Evolutionary conservation across 1,140 invertebrate genomes (phyloP), one percentile per base, ranked within the genome.

Genomic region (Sitophilus oryzae): DNA sequence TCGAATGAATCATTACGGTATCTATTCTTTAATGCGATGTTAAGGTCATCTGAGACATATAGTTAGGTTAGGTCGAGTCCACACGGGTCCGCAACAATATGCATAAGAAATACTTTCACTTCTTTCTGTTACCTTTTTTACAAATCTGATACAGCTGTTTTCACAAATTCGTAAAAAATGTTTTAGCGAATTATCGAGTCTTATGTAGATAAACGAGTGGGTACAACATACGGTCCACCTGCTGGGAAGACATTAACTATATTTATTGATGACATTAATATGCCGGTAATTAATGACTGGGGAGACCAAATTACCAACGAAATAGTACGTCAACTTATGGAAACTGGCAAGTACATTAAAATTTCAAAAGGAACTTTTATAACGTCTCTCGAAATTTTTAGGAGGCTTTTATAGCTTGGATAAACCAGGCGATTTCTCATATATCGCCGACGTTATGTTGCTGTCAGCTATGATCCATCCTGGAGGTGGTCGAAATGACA

Each of bases 221-320:
- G 90, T 10, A 87, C 79, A 37, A 93, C 84, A 0, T 93, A 85
- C 66, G 91, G 91, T 1, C 91, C 91, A 0, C 85, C 89, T 0
- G 83, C 83, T 18, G 86, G 87, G 14, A 82, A 88, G 66, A 82
- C 82, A 44, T 85, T 93, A 82, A 89, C 85, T 0, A 77, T 94
- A 6, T 93, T 94, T 63, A 87, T 94, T 55, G 91, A 94, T 66
- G 91, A 94, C 62, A 88, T 94, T 59, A 93, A 92, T 69, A 93
- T 93, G 90, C 91, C 91, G 0, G 75, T 86, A 1, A 86, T 93
- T 45, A 93, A 94, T 65, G 88, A 88, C 64, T 94, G 91, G 91
- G 89, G 89, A n/a, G 90, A 93, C 76, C 91, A 93, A 76, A 79
- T 88, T 16, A 91, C 89, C 3, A 93, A 93, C 72, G 91, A 94